Base-by-base conservation (phyloP, 2,888 invertebrate genomes). In the Meloe dianella region DNA sequence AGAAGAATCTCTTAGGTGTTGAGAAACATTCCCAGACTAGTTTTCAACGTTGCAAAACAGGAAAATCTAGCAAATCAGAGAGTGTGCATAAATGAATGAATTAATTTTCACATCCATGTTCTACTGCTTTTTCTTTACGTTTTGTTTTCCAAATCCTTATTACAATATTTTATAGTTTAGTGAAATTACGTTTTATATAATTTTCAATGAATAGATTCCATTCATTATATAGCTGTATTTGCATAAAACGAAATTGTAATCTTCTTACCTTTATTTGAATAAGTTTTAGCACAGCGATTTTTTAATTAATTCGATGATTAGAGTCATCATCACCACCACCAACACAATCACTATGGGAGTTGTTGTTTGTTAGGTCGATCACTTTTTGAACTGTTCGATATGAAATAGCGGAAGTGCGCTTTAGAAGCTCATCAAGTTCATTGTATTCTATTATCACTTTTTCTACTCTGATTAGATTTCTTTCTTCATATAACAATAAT, bases 401-500 rank as follows among this genome's bases (percentile, higher is more conserved):
- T 65, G 62, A 64, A 57, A 65, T 67, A 64, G 62, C 67, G 67
- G 67, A 67, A 67, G 38, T 65, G 62, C 62, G 67, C 64, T 61
- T 63, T 54, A 62, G 62, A 65, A 65, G 64, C 67, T 64, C 67
- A 62, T 60, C 62, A 65, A 68, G 65, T 60, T 62, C 67, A 65
- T 56, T 60, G 56, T 58, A 51, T 56, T 12, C 56, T 60, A 57
- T 66, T 66, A 60, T 64, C 67, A 67, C 60, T 66, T 61, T 54
- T 57, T 24, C 57, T 35, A 35, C 51, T 60, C 60, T 57, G 54
- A 35, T 54, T 27, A 14, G n/a, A 32, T 58, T 32, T 22, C 32
- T 32, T 32, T 12, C 6, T 20, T n/a, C n/a, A n/a, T n/a, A n/a
- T n/a, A n/a, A n/a, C n/a, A n/a, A n/a, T n/a, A n/a, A n/a, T n/a